Percentiles rank a stretch among this genome's conserved stretches.
Evolutionary conservation across 92 coral and sea anemone species (phyloP).

Genomic region (Zoanthus sansibaricus): DNA sequence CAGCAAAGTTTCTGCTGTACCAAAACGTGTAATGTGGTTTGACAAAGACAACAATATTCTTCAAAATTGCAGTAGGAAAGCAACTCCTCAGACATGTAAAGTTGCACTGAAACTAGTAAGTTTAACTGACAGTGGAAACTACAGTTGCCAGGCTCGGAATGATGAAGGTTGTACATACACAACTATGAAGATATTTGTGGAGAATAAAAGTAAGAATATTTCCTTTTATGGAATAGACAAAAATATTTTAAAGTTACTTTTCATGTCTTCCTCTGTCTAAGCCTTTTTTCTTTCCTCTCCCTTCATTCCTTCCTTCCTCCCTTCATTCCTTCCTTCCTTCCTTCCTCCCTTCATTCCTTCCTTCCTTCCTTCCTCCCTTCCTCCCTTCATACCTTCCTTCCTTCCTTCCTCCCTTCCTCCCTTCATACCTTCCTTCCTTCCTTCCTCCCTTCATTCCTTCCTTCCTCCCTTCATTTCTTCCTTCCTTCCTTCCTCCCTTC

Average conservation of each 20-base stretch:
- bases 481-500: not conserved
- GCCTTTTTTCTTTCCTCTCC: too few species aligned
- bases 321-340: too few species aligned
- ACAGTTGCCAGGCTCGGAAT: conserved; percentile 38
- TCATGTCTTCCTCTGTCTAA: too few species aligned
- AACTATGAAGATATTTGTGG: not conserved
- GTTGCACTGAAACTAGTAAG: not conserved
- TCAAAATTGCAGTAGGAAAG: not conserved
- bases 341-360: too few species aligned
- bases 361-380: too few species aligned
- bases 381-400: too few species aligned
- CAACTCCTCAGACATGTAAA: conserved; percentile 9
- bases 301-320: not conserved
- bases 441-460: not conserved
- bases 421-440: too few species aligned
- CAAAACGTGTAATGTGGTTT: not conserved
- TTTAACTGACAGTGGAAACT: conserved; percentile 29
- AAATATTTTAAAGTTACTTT: too few species aligned
- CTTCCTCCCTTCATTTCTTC: not conserved
- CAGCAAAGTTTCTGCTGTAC: conserved; percentile 25
- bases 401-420: not conserved
- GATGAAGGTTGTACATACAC: not conserved
- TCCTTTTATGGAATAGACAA: too few species aligned
- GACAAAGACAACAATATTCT: not conserved
- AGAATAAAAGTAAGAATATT: not conserved